These are phyloP conservation scores for Bagarius yarrelli DNA, from an alignment of 2,113 vertebrate genomes.

Conservation along the genomic window DNA sequence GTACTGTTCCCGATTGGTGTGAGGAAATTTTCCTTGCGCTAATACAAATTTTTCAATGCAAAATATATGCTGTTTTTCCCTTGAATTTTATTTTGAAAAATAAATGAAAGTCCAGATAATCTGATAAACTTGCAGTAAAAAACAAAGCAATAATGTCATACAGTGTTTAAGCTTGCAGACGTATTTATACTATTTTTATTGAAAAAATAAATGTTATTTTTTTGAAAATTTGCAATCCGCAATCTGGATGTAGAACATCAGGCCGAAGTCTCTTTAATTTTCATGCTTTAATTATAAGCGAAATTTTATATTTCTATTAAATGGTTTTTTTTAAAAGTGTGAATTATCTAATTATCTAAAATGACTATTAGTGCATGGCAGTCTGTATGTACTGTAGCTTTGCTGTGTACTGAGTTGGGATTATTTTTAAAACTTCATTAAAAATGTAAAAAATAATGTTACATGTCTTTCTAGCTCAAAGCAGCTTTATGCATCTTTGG, in stretches of 20 bases:
- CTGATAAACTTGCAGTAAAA: background rate
- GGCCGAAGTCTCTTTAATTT: constrained; percentile 28
- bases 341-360: background rate
- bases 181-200: background rate
- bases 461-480: background rate
- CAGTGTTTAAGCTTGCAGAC: background rate
- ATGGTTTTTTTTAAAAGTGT: background rate
- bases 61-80: background rate
- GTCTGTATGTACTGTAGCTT: background rate
- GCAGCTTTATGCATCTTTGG: background rate
- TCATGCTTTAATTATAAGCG: background rate
- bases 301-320: too few species aligned
- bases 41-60: too few species aligned
- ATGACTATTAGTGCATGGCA: background rate
- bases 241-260: constrained; percentile 24
- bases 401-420: background rate
- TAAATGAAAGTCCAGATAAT: constrained; percentile 9
- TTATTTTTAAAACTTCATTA: background rate
- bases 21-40: too few species aligned
- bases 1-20: too few species aligned
- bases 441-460: background rate
- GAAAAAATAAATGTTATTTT: too few species aligned
- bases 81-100: background rate
- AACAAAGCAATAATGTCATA: background rate
- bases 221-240: background rate